These are phyloP conservation scores for Philereme transversata DNA, from an alignment of 2,888 invertebrate genomes.

Conservation along the genomic window DNA sequence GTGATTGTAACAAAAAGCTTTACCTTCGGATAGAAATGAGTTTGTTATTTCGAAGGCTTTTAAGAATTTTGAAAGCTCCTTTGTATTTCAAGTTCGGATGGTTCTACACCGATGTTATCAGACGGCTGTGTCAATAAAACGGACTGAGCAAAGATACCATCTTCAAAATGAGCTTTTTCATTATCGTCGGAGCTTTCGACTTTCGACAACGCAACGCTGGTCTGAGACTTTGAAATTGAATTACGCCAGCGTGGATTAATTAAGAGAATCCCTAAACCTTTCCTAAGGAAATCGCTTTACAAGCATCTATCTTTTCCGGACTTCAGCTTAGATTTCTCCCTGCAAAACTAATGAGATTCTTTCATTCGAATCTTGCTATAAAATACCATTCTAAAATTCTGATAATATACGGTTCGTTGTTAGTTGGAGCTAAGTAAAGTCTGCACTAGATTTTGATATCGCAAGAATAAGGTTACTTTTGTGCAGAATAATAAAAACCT, in stretches of 20 bases:
- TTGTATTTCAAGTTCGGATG: neutral
- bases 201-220: slow-evolving; percentile 18
- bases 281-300: slow-evolving; percentile 7
- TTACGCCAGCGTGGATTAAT: slow-evolving; percentile 22
- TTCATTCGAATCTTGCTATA: neutral
- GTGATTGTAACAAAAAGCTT: slow-evolving; percentile 7
- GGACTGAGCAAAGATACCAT: slow-evolving; percentile 36
- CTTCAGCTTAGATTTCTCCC: neutral
- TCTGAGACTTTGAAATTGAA: slow-evolving; percentile 19
- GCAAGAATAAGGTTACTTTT: slow-evolving; percentile 7
- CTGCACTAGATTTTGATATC: neutral
- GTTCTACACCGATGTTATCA: neutral
- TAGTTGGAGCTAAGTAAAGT: neutral
- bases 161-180: slow-evolving; percentile 43
- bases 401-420: neutral
- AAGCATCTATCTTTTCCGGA: neutral
- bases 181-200: slow-evolving; percentile 37
- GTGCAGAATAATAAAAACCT: slow-evolving; percentile 33
- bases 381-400: neutral
- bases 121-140: slow-evolving; percentile 32
- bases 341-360: neutral
- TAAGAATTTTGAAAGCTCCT: neutral
- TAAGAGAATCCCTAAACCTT: slow-evolving; percentile 20
- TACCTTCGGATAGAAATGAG: neutral
- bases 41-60: slow-evolving; percentile 1